A percentile compares a stretch with the other conserved stretches of the same genome.
Evolutionary conservation across 2,113 vertebrate species (phyloP).

Genomic region (Scolopax mira): DNA sequence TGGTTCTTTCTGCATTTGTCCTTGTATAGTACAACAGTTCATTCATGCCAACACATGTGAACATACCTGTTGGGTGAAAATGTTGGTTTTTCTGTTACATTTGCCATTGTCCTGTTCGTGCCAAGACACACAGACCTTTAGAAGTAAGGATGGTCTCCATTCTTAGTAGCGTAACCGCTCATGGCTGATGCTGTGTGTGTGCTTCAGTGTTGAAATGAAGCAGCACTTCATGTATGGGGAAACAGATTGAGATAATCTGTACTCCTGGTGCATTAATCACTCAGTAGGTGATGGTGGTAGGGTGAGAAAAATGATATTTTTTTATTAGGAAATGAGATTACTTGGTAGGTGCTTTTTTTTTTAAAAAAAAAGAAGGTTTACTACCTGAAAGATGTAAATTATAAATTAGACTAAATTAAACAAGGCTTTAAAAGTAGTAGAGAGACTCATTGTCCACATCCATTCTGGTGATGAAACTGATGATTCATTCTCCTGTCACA

Average conservation of each 20-base stretch:
- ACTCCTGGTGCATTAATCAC: neutral
- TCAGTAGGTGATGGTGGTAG: neutral
- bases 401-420: neutral
- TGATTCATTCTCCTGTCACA: constrained; percentile 57
- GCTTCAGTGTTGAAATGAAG: neutral
- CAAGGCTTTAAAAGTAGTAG: neutral
- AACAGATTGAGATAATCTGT: neutral
- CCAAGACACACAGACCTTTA: neutral
- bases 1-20: neutral
- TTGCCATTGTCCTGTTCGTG: neutral
- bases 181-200: accelerated
- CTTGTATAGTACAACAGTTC: neutral
- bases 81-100: neutral
- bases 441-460: neutral
- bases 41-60: neutral
- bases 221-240: neutral
- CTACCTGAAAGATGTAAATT: neutral
- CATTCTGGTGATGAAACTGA: neutral
- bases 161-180: neutral
- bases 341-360: neutral
- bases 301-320: neutral
- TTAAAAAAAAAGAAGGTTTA: neutral
- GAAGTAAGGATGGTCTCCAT: neutral
- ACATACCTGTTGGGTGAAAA: neutral
- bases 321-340: neutral